Percentiles rank a stretch among this genome's conserved stretches.
phyloP scores from a whole-genome alignment of 2,797 vertebrate species.

The Thripadectes ignobilis region DNA sequence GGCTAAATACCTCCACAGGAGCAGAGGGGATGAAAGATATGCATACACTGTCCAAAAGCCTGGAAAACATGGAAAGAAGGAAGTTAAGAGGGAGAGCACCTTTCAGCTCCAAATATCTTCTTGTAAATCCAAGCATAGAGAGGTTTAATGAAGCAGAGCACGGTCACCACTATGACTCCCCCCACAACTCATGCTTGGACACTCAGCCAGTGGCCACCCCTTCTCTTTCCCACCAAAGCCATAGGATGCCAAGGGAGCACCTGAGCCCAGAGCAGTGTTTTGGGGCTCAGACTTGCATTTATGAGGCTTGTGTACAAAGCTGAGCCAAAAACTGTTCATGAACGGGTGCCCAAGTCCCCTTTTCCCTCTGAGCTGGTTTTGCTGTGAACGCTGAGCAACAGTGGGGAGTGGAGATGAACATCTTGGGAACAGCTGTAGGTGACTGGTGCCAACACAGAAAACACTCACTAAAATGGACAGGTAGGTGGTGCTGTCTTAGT shows the following conservation, averaged over 20 bases:
- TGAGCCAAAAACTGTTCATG: background rate
- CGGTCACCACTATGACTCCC: background rate
- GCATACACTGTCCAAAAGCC: background rate
- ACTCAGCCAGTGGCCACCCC: rapidly evolving
- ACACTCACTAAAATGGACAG: background rate
- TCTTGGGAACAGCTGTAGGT: background rate
- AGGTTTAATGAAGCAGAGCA: background rate
- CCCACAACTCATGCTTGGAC: rapidly evolving
- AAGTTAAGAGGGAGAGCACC: background rate
- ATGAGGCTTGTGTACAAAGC: background rate
- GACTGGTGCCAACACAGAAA: background rate
- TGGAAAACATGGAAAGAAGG: background rate
- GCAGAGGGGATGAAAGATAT: background rate
- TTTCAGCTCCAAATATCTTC: background rate
- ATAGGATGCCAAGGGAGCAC: background rate
- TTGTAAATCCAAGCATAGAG: background rate
- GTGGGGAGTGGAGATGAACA: rapidly evolving
- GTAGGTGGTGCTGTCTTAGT: background rate
- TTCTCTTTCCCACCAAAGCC: background rate
- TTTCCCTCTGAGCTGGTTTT: background rate
- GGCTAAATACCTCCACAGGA: background rate
- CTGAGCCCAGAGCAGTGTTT: rapidly evolving
- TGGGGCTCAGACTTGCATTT: background rate
- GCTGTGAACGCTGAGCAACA: rapidly evolving
- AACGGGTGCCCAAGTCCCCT: rapidly evolving